Evolutionary conservation across 2,888 invertebrate genomes (phyloP), one percentile per base, ranked within the genome.

Genomic region (Idaea dimidiata): DNA sequence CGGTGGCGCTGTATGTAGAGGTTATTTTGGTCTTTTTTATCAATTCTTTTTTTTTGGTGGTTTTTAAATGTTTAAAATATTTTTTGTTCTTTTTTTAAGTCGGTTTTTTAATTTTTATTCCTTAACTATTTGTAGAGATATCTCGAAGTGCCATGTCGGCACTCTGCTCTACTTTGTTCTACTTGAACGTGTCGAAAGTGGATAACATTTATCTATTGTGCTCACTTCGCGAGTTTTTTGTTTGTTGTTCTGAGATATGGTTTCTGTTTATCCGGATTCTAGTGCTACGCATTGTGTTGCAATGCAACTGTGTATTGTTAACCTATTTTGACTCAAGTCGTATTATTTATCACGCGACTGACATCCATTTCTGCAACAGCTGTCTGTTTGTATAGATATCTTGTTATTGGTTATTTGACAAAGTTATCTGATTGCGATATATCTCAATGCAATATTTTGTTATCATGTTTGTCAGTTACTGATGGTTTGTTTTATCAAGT

Each of bases 111-210:
- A n/a, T n/a, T n/a, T n/a, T n/a, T n/a, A n/a, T n/a, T 70, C 74
- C 72, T 72, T 70, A 43, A 43, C 43, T 43, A 43, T 43, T 43
- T 43, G 43, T 43, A 43, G 43, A 68, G 67, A 73, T 71, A 72
- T 63, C 68, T 66, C 62, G 64, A 70, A 43, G 43, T 43, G 43
- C 10, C 43, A 10, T 43, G 43, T 43, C 43, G 43, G 68, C 72
- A 72, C 71, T 66, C 66, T 62, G 68, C 67, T 67, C 63, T 33
- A 65, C 70, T 65, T 63, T 63, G 62, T 54, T 72, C 77, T 73
- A 82, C 78, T 83, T 80, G 65, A 79, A 76, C 63, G 64, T 74
- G 72, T 76, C 73, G 74, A 82, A 78, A 79, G 73, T 71, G 75
- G 43, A 78, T 79, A 78, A 76, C 71, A 68, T 75, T 78, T 77